These are phyloP conservation scores for Diadumene lineata DNA, from an alignment of 92 coral and sea anemone species.

Conservation along the genomic window DNA sequence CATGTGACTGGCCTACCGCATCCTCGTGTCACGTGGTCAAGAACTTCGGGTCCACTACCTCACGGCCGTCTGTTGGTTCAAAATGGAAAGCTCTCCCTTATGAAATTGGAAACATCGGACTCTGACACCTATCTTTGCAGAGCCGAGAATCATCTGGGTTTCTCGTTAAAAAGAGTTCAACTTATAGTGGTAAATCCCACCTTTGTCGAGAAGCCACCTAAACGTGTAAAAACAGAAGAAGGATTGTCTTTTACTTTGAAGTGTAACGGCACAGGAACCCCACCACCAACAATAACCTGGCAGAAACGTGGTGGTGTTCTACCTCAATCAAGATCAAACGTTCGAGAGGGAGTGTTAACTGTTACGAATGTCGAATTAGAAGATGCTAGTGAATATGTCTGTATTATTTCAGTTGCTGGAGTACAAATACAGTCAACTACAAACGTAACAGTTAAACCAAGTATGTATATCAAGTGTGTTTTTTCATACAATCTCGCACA, in stretches of 20 bases:
- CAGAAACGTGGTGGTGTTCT: neutral
- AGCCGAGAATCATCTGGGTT: conserved; percentile 47
- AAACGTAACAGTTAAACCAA: neutral
- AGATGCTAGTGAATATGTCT: conserved; percentile 33
- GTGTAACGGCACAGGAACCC: conserved; percentile 17
- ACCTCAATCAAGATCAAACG: neutral
- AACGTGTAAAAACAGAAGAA: neutral
- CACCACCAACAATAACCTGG: conserved; percentile 15
- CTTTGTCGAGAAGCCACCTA: conserved; percentile 36
- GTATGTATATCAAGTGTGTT: neutral
- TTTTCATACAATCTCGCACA: too few species aligned
- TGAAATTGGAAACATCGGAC: conserved; percentile 19
- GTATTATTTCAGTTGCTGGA: conserved; percentile 27
- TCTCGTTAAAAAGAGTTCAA: conserved; percentile 9
- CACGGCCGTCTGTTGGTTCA: conserved; percentile 13
- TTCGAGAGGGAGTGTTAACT: conserved; percentile 18
- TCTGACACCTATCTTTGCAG: conserved; percentile 42
- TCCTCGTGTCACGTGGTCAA: conserved; percentile 65
- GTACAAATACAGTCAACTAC: neutral
- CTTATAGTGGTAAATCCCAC: conserved; percentile 32
- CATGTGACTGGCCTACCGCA: conserved; percentile 58
- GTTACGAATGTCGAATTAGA: neutral
- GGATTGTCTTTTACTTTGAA: conserved; percentile 7
- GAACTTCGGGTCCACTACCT: conserved; percentile 42
- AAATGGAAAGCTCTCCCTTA: conserved; percentile 9